Evolutionary conservation across 2,113 vertebrate species (phyloP), one percentile per base, ranked within the genome.

Genomic region (Chunga burmeisteri): DNA sequence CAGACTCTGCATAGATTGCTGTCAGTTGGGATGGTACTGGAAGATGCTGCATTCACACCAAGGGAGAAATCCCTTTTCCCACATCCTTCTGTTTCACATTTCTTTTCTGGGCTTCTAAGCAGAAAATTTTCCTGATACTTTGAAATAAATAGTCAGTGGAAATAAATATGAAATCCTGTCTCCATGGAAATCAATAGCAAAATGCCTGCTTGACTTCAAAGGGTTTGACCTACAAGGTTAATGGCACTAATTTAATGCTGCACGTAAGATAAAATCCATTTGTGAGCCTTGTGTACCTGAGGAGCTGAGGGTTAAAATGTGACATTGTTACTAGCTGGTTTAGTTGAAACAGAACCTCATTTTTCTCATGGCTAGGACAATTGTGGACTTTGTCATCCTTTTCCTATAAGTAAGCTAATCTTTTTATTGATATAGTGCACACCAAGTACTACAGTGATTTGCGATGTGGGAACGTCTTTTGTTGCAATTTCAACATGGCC

Each of bases 381-480:
- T 81, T 68, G 92, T 88, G 86, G 72, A 96, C 27, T 49, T 96
- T 96, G 94, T 92, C 93, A 96, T 94, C 88, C 90, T 94, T 90
- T 96, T 96, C 91, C 90, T 97, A 74, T 79, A 94, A 95, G 85
- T 81, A 94, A 95, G 86, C 80, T 94, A 95, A 96, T 96, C 82
- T 92, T 92, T 96, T 93, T 95, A 94, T 90, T 96, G 94, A 97
- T 96, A 96, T 81, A 95, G 94, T 96, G 93, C 93, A 88, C 75
- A 92, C 67, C 85, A 88, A 88, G 77, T 79, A 80, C 65, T 44
- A 3, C 88, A 61, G 88, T 96, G 96, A 97, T 97, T 96, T 97
- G 96, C 0, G 52, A 93, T 55, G 95, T 95, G 95, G 86, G 88
- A 96, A 97, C 88, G 63, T 21, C 84, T 93, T 96, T 92, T 88